Percentiles rank a stretch among this genome's conserved stretches.
Conservation (phyloP, 2,113 vertebrate genomes). For the Anser brachyrhynchus region DNA sequence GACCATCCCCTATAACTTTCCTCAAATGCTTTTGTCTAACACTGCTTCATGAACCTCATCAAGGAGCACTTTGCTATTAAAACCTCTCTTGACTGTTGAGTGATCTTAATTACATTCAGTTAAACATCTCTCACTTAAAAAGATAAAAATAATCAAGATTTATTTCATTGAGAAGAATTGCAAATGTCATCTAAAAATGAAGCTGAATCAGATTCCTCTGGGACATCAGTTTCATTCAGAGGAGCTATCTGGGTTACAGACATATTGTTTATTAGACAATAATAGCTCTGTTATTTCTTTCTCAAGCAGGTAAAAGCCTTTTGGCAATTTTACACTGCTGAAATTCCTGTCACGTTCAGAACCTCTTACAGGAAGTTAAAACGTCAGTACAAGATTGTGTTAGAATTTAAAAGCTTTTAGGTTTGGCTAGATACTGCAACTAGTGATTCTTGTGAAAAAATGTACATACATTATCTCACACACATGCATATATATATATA, state of each 20-base stretch:
- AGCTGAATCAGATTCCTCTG: slow-evolving; percentile 8
- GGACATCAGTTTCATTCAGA: neutral
- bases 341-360: slow-evolving; percentile 15
- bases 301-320: slow-evolving; percentile 44
- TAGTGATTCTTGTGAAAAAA: neutral
- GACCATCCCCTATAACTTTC: neutral
- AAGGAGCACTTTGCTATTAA: neutral
- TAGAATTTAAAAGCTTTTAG: slow-evolving; percentile 18
- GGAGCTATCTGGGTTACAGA: neutral
- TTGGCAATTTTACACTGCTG: neutral
- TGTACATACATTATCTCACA: too few relatives aligned
- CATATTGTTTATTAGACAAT: slow-evolving; percentile 48
- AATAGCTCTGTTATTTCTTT: slow-evolving; percentile 22
- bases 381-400: neutral
- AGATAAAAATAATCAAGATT: neutral
- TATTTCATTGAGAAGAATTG: neutral
- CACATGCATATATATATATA: too few relatives aligned
- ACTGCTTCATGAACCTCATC: neutral
- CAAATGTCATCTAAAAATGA: neutral
- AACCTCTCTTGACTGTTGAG: neutral
- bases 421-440: neutral
- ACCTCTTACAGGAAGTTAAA: slow-evolving; percentile 27
- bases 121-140: neutral
- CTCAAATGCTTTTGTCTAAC: neutral
- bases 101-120: slow-evolving; percentile 46